Percentiles rank a stretch among this genome's conserved stretches.
Conservation (phyloP, 2,113 vertebrate genomes). For the Daboia siamensis region DNA sequence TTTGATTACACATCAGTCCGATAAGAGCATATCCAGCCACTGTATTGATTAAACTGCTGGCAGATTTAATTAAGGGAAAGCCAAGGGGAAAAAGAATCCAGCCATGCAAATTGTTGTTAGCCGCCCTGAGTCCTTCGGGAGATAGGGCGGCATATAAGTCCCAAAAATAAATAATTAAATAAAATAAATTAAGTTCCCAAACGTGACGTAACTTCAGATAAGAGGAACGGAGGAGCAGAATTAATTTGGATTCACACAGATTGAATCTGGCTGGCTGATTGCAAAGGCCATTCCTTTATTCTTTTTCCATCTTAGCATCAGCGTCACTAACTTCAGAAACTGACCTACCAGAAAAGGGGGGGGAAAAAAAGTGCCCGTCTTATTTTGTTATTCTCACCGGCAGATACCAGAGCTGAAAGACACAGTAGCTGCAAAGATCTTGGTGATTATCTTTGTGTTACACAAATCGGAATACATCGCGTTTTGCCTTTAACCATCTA, state of each 20-base stretch:
- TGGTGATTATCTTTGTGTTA: background rate
- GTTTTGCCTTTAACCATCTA: background rate
- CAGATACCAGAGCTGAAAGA: background rate
- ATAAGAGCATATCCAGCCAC: background rate
- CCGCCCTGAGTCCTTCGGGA: too few species aligned
- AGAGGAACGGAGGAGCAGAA: background rate
- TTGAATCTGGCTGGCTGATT: background rate
- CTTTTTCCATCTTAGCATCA: background rate
- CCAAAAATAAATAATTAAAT: too few species aligned
- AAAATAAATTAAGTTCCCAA: slow-evolving; percentile 29
- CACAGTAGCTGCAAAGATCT: background rate
- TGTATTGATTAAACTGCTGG: background rate
- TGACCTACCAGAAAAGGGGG: background rate
- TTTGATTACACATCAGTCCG: background rate
- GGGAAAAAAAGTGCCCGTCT: too few species aligned
- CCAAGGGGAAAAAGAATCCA: background rate
- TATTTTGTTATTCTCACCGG: background rate
- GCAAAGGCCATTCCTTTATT: background rate
- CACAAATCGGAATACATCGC: background rate
- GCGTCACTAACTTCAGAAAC: background rate
- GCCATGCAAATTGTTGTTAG: slow-evolving; percentile 15
- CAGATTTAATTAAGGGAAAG: background rate
- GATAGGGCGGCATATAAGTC: too few species aligned
- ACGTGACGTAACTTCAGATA: background rate
- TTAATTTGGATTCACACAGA: background rate